Evolutionary conservation across 2,113 vertebrate species (phyloP).

Genomic region (Tringa solitaria): DNA sequence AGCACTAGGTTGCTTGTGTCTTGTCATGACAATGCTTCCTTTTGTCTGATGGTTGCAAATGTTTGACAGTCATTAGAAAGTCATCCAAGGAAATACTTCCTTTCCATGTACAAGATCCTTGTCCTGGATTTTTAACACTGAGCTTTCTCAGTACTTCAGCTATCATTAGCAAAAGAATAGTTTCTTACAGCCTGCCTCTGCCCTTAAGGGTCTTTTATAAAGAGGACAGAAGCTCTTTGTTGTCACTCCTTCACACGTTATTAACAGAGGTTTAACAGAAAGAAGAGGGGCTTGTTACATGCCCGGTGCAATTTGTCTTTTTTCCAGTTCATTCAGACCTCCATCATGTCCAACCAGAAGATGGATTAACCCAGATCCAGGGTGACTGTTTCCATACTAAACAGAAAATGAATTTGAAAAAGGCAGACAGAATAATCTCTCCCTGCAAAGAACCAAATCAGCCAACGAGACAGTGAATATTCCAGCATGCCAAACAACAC

Average conservation of each 20-base stretch:
- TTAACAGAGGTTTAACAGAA: slow-evolving; percentile 61
- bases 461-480: not conserved
- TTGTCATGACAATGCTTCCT: slow-evolving; percentile 60
- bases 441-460: not conserved
- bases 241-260: slow-evolving; percentile 60
- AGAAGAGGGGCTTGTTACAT: slow-evolving; percentile 54
- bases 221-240: slow-evolving; percentile 72
- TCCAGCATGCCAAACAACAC: not conserved
- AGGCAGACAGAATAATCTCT: slow-evolving; percentile 26
- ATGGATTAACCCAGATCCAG: slow-evolving; percentile 45
- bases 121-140: slow-evolving; percentile 51
- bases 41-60: slow-evolving; percentile 62
- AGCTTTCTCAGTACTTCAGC: slow-evolving; percentile 63
- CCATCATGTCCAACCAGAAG: slow-evolving; percentile 47
- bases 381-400: slow-evolving; percentile 43
- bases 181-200: slow-evolving; percentile 54
- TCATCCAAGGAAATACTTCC: slow-evolving; percentile 69
- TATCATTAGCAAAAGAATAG: slow-evolving; percentile 71
- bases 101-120: slow-evolving; percentile 65
- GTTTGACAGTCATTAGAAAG: slow-evolving; percentile 72
- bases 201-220: slow-evolving; percentile 56
- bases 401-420: slow-evolving; percentile 19
- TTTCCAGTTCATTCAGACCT: slow-evolving; percentile 55
- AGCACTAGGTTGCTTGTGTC: not conserved
- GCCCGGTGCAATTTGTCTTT: slow-evolving; percentile 50